Evolutionary conservation across 1,140 invertebrate species (phyloP), one percentile per base, ranked within the genome.

Genomic region (Neodiprion fabricii): DNA sequence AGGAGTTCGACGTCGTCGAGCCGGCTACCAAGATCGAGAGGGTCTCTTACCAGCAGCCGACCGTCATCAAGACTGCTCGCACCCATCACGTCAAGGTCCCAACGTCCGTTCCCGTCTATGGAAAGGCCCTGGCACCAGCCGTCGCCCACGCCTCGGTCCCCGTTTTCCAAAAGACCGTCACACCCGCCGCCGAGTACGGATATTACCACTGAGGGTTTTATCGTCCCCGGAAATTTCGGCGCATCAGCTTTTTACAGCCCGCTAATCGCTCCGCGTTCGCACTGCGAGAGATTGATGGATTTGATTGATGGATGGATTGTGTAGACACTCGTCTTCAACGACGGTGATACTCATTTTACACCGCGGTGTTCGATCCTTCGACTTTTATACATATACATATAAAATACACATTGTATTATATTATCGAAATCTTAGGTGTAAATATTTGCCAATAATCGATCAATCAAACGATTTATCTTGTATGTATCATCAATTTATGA

Each of bases 1-100:
- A 91, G 74, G 91, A 91, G 79, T 84, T 91, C 47, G 89, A 91
- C 14, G 86, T 92, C 50, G 87, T 91, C 40, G 90, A 92, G 76
- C 91, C 91, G 49, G 90, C 89, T 11, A 91, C 91, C 17, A 91
- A 91, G 77, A 77, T 89, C 71, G 85, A 89, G 49, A 78, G 87
- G 66, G 83, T 89, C 9, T 84, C 88, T 12, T 83, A 89, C 8
- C 84, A 90, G 17, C 84, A 89, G 3, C 90, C 90, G n/a, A 87
- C 87, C n/a, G 48, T 88, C 65, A 85, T 90, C 72, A 89, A 90
- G 80, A 88, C 87, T 7, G 84, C 86, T n/a, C 82, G 81, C 67
- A 77, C 87, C 14, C 85, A 87, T 74, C 78, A 88, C n/a, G 84
- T 88, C 17, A 82, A 86, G 75, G 87, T 89, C 70, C 87, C 86